Conservation (phyloP, 1,140 invertebrate species). For the Trichoplusia ni region DNA sequence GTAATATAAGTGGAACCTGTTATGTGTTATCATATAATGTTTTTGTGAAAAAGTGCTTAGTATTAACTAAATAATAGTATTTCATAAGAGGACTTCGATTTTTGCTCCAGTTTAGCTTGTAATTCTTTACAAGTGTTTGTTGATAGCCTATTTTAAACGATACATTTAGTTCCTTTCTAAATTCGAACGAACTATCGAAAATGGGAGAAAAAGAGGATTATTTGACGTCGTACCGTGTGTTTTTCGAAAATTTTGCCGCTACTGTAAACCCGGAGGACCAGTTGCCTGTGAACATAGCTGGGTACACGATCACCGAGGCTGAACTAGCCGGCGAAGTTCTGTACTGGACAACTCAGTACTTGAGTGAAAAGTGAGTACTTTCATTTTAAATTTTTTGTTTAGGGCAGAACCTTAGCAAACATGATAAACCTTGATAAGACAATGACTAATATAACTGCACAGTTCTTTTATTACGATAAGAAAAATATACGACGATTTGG, state of each 20-base stretch:
- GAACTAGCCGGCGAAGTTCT: constrained; percentile 90
- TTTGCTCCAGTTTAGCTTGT: constrained; percentile 29
- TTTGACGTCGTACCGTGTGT: constrained; percentile 85
- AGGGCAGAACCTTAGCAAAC: neutral
- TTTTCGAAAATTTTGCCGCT: constrained; percentile 86
- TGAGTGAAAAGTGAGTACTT: constrained; percentile 87
- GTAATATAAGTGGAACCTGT: constrained; percentile 32
- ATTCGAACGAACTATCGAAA: constrained; percentile 48
- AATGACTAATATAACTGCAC: too few relatives aligned
- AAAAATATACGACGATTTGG: too few relatives aligned
- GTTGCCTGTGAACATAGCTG: constrained; percentile 87
- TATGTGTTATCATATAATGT: constrained; percentile 42
- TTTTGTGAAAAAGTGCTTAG: constrained; percentile 42
- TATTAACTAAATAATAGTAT: constrained; percentile 23
- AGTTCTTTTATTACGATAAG: too few relatives aligned
- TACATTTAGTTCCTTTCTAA: constrained; percentile 41
- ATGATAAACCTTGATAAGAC: constrained; percentile 18
- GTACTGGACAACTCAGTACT: constrained; percentile 89
- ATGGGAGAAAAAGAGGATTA: constrained; percentile 84
- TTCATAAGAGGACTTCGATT: constrained; percentile 27
- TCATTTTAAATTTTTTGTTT: neutral
- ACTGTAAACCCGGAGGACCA: constrained; percentile 87
- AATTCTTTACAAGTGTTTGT: constrained; percentile 49
- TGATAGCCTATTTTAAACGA: constrained; percentile 58
- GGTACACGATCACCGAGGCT: constrained; percentile 85